Base-by-base conservation (phyloP, 2,113 vertebrate genomes). In the Columba livia region DNA sequence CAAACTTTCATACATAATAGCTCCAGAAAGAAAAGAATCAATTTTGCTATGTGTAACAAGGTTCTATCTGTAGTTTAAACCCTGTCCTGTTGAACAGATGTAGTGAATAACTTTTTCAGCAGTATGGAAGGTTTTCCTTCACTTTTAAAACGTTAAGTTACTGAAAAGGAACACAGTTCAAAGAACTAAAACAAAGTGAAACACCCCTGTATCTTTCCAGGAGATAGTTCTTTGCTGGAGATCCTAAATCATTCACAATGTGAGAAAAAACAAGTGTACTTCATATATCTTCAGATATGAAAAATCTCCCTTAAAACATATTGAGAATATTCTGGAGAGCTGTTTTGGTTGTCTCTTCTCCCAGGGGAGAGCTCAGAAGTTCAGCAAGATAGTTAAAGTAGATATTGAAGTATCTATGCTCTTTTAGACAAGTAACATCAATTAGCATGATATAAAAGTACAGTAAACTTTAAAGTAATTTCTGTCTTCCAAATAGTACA, bases 221-320 rank as follows among this genome's bases (percentile, higher is more conserved):
- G 26, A 91, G 44, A 64, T 65, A 36, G 12, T 85, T 66, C 66
- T 65, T 82, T 93, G 23, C 74, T 88, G 34, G 16, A 64, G 38
- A 8, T 93, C 48, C 79, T 44, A 86, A 82, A 85, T 93, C 36
- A 85, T 85, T 90, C 56, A 77, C 24, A 80, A 93, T 62, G 66
- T 38, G 71, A 90, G 50, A 70, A 29, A 92, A 97, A 95, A 83
- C 19, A 73, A 79, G 79, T 75, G 6, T 85, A 17, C 13, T 66
- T 56, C 89, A 21, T 84, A 83, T 93, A 93, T 92, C 32, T 96
- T 65, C 72, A 71, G 64, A 38, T 88, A 75, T 12, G 38, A 90
- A 96, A 95, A 93, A 56, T 64, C 72, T 83, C 48, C 77, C 56
- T 81, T 51, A 69, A 56, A 85, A 79, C 44, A 67, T 6, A 32